A percentile compares a stretch with the other conserved stretches of the same genome.
These are phyloP conservation scores for Lepeophtheirus nordmannii DNA, from an alignment of 2,888 invertebrate species.

Conservation along the genomic window DNA sequence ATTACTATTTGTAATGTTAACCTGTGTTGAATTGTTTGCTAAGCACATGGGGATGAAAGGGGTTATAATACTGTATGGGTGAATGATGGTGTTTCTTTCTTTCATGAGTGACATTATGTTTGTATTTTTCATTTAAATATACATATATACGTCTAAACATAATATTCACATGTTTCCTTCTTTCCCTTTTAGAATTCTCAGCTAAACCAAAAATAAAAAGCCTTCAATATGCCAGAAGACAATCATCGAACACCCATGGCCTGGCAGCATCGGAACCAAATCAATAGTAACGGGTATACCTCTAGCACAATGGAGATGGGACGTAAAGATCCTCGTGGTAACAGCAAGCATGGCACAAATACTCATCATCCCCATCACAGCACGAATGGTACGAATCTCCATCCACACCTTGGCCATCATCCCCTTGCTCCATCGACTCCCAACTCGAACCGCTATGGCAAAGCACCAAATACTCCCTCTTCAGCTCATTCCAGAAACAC, in stretches of 20 bases:
- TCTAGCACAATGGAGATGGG: not conserved
- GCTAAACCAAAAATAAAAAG: too few species aligned
- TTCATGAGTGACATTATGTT: too few species aligned
- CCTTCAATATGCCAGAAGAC: not conserved
- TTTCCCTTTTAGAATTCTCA: too few species aligned
- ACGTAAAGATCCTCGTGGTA: not conserved
- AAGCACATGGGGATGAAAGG: too few species aligned
- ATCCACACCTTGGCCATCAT: not conserved
- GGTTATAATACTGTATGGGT: too few species aligned
- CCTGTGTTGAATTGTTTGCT: too few species aligned
- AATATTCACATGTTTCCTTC: too few species aligned
- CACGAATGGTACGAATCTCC: not conserved
- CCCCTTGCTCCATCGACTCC: not conserved
- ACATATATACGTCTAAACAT: too few species aligned
- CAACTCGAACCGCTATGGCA: not conserved
- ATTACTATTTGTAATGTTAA: too few species aligned
- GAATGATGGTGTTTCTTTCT: too few species aligned
- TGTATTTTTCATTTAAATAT: too few species aligned
- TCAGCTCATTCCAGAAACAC: constrained; percentile 18
- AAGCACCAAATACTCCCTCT: constrained; percentile 11
- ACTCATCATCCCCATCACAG: not conserved
- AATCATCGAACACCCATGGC: constrained; percentile 16
- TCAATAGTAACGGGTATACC: not conserved
- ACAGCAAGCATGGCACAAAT: not conserved
- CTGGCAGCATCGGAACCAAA: constrained; percentile 21